A percentile compares a stretch with the other conserved stretches of the same genome.
Conservation (phyloP, 2,113 vertebrate genomes). For the Psettodes erumei region DNA sequence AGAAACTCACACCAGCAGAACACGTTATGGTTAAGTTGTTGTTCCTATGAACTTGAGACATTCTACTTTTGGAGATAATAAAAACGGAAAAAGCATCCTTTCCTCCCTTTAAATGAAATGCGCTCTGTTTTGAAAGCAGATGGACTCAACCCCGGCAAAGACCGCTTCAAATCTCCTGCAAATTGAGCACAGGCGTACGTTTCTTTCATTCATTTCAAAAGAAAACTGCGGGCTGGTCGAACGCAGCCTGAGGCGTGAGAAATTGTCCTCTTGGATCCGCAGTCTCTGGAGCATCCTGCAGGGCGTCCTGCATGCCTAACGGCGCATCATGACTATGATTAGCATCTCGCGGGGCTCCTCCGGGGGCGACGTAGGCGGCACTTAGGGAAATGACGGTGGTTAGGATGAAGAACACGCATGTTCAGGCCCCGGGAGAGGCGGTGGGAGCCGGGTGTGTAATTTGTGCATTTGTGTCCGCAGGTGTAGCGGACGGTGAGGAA, state of each 20-base stretch:
- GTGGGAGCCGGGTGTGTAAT: conserved; percentile 30
- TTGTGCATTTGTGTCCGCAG: conserved; percentile 24
- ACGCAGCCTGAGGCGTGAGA: conserved; percentile 6
- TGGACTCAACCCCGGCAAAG: not conserved
- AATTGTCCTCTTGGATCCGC: not conserved
- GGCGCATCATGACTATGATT: conserved; percentile 69
- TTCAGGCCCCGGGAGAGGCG: conserved; percentile 46
- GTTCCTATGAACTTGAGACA: too few species aligned
- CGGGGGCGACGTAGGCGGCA: conserved; percentile 36
- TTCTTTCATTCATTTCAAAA: not conserved
- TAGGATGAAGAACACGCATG: conserved; percentile 56
- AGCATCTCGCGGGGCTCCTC: conserved; percentile 34
- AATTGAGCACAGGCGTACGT: not conserved
- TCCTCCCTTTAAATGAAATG: not conserved
- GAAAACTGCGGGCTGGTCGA: conserved; percentile 1
- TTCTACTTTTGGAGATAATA: too few species aligned
- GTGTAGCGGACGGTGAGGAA: conserved; percentile 39
- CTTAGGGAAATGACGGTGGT: conserved; percentile 80
- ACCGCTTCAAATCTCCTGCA: not conserved
- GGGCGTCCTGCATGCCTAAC: conserved; percentile 38
- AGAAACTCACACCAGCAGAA: too few species aligned
- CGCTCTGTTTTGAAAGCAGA: not conserved
- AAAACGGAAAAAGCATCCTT: not conserved
- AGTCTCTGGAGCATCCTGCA: conserved; percentile 3
- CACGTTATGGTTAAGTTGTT: too few species aligned